These are phyloP conservation scores for Eucera pruinosa DNA, from an alignment of 2,888 invertebrate species.

Conservation along the genomic window DNA sequence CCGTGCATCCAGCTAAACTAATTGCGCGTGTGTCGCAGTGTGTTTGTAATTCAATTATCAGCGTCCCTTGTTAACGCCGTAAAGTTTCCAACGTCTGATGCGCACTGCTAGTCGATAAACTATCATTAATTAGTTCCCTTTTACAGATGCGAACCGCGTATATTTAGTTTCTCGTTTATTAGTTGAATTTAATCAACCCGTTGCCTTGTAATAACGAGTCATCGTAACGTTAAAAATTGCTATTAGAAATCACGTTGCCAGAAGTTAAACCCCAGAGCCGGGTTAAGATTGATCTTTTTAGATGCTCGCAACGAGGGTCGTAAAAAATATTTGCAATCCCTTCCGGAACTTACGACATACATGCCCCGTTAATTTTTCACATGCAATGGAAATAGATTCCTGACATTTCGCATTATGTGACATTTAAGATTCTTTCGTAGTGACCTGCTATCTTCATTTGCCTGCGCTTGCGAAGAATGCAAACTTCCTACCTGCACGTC, in stretches of 20 bases:
- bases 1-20: constrained; percentile 3
- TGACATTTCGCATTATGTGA: constrained; percentile 69
- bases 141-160: background rate
- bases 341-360: constrained; percentile 44
- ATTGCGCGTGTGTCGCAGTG: constrained; percentile 8
- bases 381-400: constrained; percentile 65
- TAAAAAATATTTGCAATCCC: constrained; percentile 26
- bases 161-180: background rate
- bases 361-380: constrained; percentile 62
- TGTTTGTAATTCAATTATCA: constrained; percentile 31
- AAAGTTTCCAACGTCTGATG: background rate
- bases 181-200: background rate
- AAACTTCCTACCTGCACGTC: constrained; percentile 39
- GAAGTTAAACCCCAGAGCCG: too few species aligned
- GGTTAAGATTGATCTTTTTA: too few species aligned
- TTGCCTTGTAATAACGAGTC: too few species aligned
- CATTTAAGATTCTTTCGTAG: constrained; percentile 62
- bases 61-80: background rate
- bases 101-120: background rate
- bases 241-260: too few species aligned
- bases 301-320: too few species aligned
- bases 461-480: constrained; percentile 16
- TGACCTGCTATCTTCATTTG: constrained; percentile 61
- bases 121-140: background rate
- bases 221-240: background rate